Percentiles rank a stretch among this genome's conserved stretches.
Conservation (phyloP, 2,113 vertebrate species). For the Bubo blakistoni region DNA sequence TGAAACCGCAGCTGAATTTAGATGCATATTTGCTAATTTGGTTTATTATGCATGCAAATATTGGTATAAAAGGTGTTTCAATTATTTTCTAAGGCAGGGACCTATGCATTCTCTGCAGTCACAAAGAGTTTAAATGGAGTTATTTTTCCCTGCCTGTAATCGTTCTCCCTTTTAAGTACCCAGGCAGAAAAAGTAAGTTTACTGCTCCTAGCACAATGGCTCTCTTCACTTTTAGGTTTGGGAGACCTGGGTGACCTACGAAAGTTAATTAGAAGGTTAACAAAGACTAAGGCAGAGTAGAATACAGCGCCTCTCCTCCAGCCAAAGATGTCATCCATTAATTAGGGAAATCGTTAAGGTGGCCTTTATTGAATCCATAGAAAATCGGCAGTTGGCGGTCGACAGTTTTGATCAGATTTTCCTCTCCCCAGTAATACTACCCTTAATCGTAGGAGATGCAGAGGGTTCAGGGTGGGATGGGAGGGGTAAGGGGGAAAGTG, state of each 20-base stretch:
- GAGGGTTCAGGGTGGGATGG: slow-evolving; percentile 65
- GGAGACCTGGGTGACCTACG: slow-evolving; percentile 99
- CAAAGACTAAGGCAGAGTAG: slow-evolving; percentile 98
- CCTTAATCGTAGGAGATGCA: slow-evolving; percentile 76
- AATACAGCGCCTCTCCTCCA: slow-evolving; percentile 99
- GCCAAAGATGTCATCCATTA: slow-evolving; percentile 99
- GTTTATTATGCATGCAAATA: slow-evolving; percentile 83
- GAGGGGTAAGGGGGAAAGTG: slow-evolving; percentile 54
- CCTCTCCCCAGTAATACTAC: slow-evolving; percentile 86
- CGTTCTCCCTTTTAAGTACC: slow-evolving; percentile 97
- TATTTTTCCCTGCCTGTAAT: slow-evolving; percentile 99
- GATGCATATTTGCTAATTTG: slow-evolving; percentile 78
- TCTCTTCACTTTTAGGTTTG: slow-evolving; percentile 99
- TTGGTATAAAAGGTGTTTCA: slow-evolving; percentile 84
- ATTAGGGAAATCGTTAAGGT: slow-evolving; percentile 99
- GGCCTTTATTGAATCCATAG: slow-evolving; percentile 98
- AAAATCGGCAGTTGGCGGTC: slow-evolving; percentile 94
- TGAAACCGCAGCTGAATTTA: slow-evolving; percentile 73
- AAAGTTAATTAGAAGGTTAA: slow-evolving; percentile 99
- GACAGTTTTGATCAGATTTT: slow-evolving; percentile 98
- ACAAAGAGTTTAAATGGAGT: slow-evolving; percentile 99
- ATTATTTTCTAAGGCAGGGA: slow-evolving; percentile 86
- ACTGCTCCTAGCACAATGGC: slow-evolving; percentile 96
- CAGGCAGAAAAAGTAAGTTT: slow-evolving; percentile 99
- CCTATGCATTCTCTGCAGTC: slow-evolving; percentile 89